Evolutionary conservation across 2,888 invertebrate genomes (phyloP).

Genomic region (Thera obeliscata): DNA sequence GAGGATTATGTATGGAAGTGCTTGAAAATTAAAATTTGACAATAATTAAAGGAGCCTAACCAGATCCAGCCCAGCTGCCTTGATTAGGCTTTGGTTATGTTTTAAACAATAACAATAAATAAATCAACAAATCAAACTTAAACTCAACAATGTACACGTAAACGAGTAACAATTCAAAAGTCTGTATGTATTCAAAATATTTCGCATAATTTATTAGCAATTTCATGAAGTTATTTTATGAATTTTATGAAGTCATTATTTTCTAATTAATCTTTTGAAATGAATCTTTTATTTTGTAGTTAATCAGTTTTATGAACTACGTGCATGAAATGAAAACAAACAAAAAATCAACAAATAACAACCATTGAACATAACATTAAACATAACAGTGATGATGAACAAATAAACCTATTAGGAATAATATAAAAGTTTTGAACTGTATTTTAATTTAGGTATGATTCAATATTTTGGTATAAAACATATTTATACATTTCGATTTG

Average conservation of each 20-base stretch:
- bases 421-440: too few species aligned
- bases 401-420: not conserved
- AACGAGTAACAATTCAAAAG: not conserved
- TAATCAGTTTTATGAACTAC: not conserved
- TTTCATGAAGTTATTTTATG: not conserved
- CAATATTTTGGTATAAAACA: too few species aligned
- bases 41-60: not conserved
- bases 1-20: too few species aligned
- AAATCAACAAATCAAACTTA: conserved; percentile 34
- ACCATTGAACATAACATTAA: conserved; percentile 43
- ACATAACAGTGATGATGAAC: conserved; percentile 9
- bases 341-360: conserved; percentile 21
- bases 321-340: conserved; percentile 26
- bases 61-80: conserved; percentile 41
- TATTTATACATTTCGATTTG: too few species aligned
- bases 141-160: conserved; percentile 18
- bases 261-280: too few species aligned
- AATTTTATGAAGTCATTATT: not conserved
- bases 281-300: too few species aligned
- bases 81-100: not conserved
- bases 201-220: not conserved
- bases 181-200: not conserved
- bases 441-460: too few species aligned
- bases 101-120: conserved; percentile 25
- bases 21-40: too few species aligned